Percentiles rank a stretch among this genome's conserved stretches.
Conservation (phyloP, 2,888 invertebrate genomes). For the Tipula unca region DNA sequence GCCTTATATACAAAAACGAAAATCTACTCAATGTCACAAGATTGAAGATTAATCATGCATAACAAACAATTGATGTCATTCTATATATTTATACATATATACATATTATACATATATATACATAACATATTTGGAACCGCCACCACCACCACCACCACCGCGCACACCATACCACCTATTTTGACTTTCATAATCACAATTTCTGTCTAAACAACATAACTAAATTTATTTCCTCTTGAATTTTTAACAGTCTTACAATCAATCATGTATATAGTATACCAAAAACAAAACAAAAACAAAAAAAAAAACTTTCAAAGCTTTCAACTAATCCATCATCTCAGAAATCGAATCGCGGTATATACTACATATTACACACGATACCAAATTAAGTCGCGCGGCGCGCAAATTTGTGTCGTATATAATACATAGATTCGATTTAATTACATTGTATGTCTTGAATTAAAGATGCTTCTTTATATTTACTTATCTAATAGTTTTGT, state of each 20-base stretch:
- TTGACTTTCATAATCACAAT: constrained; percentile 8
- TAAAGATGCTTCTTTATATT: background rate
- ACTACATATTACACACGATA: background rate
- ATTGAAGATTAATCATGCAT: constrained; percentile 8
- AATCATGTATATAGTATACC: background rate
- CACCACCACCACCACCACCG: background rate
- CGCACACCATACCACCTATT: background rate
- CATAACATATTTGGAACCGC: background rate
- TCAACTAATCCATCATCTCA: constrained; percentile 3
- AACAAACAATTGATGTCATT: background rate
- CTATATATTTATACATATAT: too few relatives aligned
- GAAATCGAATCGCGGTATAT: background rate
- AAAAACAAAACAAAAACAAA: too few relatives aligned
- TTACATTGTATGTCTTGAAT: background rate
- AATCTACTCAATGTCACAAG: constrained; percentile 8
- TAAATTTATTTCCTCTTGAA: constrained; percentile 8
- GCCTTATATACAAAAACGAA: background rate
- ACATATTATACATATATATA: background rate
- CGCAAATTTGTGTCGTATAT: background rate
- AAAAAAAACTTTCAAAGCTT: background rate
- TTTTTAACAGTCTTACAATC: constrained; percentile 8
- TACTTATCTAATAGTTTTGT: background rate
- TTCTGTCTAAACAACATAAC: background rate
- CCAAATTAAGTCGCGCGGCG: background rate
- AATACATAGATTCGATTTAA: background rate